A percentile compares a stretch with the other conserved stretches of the same genome.
phyloP scores from a whole-genome alignment of 2,888 invertebrate genomes.

The Ichneumoninae sp. region DNA sequence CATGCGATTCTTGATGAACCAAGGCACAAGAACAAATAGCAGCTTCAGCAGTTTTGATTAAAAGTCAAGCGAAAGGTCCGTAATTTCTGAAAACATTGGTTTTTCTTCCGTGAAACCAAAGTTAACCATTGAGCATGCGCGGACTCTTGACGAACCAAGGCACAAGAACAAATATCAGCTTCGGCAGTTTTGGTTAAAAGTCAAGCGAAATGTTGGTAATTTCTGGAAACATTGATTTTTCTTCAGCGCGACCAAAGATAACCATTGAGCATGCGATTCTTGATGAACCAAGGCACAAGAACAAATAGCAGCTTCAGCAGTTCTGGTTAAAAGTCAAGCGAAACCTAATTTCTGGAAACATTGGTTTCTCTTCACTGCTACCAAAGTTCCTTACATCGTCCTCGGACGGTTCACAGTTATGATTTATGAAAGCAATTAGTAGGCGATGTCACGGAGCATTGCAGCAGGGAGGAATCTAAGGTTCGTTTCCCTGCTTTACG shows the following conservation, averaged over 20 bases:
- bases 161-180: neutral
- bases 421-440: slow-evolving; percentile 11
- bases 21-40: slow-evolving; percentile 1
- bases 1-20: neutral
- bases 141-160: neutral
- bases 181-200: neutral
- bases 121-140: slow-evolving; percentile 23
- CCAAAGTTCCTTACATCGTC: neutral
- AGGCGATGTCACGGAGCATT: neutral
- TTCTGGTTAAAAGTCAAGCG: neutral
- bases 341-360: neutral
- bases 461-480: neutral
- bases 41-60: neutral
- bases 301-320: neutral
- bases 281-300: slow-evolving; percentile 9
- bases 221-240: neutral
- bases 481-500: slow-evolving; percentile 10
- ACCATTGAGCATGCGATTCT: slow-evolving; percentile 10
- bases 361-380: neutral
- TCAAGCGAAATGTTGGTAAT: neutral
- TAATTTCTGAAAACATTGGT: neutral
- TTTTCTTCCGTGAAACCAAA: neutral
- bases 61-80: neutral
- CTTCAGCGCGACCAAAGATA: neutral
- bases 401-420: neutral